Evolutionary conservation across 2,888 invertebrate genomes (phyloP).

Genomic region (Tinea semifulvella): DNA sequence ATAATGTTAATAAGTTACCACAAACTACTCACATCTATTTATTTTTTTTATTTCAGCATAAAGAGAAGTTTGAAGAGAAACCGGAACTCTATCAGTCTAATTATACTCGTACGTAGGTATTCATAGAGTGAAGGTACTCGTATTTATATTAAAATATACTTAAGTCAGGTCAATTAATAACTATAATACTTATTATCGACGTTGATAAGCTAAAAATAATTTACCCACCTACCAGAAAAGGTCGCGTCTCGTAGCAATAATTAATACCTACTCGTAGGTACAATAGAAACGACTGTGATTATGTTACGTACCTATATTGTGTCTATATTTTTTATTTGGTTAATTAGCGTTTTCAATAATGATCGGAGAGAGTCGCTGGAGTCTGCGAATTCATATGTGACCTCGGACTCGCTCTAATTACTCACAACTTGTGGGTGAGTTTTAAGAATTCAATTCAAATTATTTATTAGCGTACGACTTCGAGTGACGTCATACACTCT

Average conservation of each 20-base stretch:
- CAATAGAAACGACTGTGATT: neutral
- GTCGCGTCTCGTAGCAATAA: constrained; percentile 25
- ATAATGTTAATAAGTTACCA: no score
- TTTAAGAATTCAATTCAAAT: constrained; percentile 11
- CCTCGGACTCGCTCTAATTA: constrained; percentile 10
- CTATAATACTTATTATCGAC: constrained; percentile 31
- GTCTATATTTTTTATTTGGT: neutral
- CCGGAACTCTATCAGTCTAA: neutral
- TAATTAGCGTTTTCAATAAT: neutral
- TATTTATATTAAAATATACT: constrained; percentile 1
- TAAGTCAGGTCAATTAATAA: no score
- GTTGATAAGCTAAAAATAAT: constrained; percentile 52
- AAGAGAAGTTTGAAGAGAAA: neutral
- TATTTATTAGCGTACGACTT: neutral
- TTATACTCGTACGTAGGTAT: neutral
- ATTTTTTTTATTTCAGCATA: no score
- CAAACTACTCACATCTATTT: no score
- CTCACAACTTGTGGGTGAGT: constrained; percentile 10
- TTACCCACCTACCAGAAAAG: constrained; percentile 31
- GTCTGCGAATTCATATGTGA: constrained; percentile 10
- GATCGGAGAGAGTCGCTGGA: neutral
- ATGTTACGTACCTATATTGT: neutral
- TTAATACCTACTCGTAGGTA: no score
- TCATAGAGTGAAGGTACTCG: neutral
- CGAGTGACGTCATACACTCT: constrained; percentile 5